These are phyloP conservation scores for Girardinichthys multiradiatus DNA, from an alignment of 2,113 vertebrate species.

Conservation along the genomic window DNA sequence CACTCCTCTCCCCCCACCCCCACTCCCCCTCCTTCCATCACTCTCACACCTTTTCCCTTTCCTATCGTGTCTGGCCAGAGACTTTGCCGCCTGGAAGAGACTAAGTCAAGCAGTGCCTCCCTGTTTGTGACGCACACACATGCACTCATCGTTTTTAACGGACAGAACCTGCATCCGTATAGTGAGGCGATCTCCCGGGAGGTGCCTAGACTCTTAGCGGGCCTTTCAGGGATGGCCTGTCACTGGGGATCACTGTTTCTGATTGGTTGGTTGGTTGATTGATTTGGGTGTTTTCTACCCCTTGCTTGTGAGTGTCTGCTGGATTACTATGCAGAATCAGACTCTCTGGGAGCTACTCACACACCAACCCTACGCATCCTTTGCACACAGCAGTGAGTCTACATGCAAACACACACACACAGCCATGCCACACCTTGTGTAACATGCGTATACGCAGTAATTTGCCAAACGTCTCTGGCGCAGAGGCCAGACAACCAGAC, in stretches of 20 bases:
- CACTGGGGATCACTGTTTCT: conserved; percentile 41
- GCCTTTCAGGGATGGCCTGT: conserved; percentile 45
- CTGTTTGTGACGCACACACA: conserved; percentile 34
- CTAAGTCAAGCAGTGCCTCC: conserved; percentile 74
- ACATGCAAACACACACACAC: conserved; percentile 15
- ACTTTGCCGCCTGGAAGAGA: conserved; percentile 68
- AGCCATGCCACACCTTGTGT: conserved; percentile 1
- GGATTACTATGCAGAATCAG: conserved; percentile 77
- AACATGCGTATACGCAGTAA: conserved; percentile 47
- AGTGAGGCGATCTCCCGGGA: conserved; percentile 45
- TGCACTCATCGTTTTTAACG: conserved; percentile 52
- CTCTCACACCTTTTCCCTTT: conserved; percentile 42
- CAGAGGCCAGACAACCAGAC: conserved; percentile 76
- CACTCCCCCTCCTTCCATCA: neutral
- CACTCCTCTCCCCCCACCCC: conserved; percentile 10
- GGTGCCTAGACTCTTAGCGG: conserved; percentile 52
- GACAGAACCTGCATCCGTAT: conserved; percentile 45
- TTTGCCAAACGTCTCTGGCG: conserved; percentile 90
- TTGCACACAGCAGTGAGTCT: conserved; percentile 46
- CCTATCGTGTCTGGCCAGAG: conserved; percentile 66
- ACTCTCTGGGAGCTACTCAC: conserved; percentile 76
- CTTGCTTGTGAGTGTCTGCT: conserved; percentile 74
- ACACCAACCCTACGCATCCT: conserved; percentile 38
- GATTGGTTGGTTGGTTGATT: conserved; percentile 43
- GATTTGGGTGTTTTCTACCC: conserved; percentile 36